Conservation (phyloP, 2,888 invertebrate genomes). For the Encarsia formosa region DNA sequence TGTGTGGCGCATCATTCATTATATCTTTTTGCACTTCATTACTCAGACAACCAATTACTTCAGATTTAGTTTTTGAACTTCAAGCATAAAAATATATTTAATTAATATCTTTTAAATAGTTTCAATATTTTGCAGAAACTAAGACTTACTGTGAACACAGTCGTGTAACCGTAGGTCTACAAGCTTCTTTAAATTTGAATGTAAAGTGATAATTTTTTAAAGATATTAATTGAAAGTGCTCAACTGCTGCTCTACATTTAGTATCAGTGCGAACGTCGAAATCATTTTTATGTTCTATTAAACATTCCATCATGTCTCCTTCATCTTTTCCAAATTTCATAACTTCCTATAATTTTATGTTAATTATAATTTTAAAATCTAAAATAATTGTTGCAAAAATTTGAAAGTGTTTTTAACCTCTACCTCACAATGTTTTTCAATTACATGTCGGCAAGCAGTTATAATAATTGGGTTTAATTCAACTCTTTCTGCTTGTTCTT, state of each 20-base stretch:
- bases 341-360: slow-evolving; percentile 55
- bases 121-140: neutral
- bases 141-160: slow-evolving; percentile 54
- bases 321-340: slow-evolving; percentile 69
- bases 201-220: slow-evolving; percentile 91
- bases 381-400: neutral
- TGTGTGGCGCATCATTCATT: slow-evolving; percentile 66
- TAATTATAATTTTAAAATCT: neutral
- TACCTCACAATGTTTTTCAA: slow-evolving; percentile 70
- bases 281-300: slow-evolving; percentile 87
- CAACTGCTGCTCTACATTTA: slow-evolving; percentile 89
- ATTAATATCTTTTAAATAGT: neutral
- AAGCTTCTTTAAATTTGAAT: slow-evolving; percentile 91
- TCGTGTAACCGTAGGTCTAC: slow-evolving; percentile 71
- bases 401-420: neutral
- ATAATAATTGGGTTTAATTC: slow-evolving; percentile 86
- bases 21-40: slow-evolving; percentile 87
- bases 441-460: slow-evolving; percentile 74
- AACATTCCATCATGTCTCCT: slow-evolving; percentile 90
- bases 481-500: slow-evolving; percentile 82
- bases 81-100: slow-evolving; percentile 39
- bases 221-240: slow-evolving; percentile 94
- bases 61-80: slow-evolving; percentile 69
- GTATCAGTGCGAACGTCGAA: slow-evolving; percentile 70
- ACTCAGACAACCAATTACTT: slow-evolving; percentile 83